Evolutionary conservation across 2,797 vertebrate species (phyloP).

Genomic region (Phalloptychus januarius): DNA sequence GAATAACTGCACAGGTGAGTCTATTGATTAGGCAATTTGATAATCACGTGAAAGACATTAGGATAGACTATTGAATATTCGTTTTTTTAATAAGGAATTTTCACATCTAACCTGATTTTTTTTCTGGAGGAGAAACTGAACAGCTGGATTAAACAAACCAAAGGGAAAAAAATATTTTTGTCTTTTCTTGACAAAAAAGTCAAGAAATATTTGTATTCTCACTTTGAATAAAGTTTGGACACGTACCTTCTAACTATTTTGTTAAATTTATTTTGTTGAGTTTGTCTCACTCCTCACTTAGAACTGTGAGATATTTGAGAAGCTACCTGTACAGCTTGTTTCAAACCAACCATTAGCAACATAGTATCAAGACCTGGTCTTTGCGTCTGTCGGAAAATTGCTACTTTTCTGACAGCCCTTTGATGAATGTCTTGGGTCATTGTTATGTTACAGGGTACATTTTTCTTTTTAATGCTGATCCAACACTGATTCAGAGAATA

Average conservation of each 20-base stretch:
- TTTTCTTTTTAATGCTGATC: background rate
- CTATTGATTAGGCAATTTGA: background rate
- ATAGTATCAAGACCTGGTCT: background rate
- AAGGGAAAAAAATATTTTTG: background rate
- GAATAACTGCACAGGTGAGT: constrained; percentile 92
- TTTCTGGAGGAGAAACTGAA: background rate
- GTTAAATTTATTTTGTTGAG: background rate
- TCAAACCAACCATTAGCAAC: background rate
- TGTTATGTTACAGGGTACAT: background rate
- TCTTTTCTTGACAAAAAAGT: background rate
- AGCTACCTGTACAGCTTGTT: background rate
- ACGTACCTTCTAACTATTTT: background rate
- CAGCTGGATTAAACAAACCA: background rate
- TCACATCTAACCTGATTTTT: background rate
- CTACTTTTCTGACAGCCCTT: background rate
- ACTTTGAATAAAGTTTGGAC: background rate
- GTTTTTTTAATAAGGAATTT: background rate
- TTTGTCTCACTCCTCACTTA: background rate
- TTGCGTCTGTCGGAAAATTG: background rate
- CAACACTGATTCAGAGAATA: background rate
- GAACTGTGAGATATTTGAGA: background rate
- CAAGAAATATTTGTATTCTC: background rate
- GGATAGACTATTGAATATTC: background rate
- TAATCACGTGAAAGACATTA: background rate
- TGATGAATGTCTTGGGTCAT: background rate